phyloP scores from a whole-genome alignment of 2,113 vertebrate genomes.

The Ochotona princeps region DNA sequence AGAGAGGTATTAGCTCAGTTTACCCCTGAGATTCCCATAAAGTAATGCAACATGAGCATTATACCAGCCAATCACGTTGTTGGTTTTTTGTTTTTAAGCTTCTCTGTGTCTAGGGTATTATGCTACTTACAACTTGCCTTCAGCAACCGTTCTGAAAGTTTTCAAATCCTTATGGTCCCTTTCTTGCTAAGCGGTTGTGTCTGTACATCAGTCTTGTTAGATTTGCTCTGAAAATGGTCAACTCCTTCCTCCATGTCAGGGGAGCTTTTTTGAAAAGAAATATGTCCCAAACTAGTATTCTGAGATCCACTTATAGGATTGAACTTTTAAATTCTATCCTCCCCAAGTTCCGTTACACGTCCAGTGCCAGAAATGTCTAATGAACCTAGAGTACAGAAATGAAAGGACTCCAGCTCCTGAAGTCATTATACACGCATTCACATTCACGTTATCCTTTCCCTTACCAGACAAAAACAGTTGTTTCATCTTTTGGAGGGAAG shows the following conservation, averaged over 20 bases:
- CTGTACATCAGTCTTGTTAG: constrained; percentile 27
- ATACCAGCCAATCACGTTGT: neutral
- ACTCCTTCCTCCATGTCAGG: neutral
- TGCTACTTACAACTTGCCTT: constrained; percentile 5
- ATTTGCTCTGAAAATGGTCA: constrained; percentile 20
- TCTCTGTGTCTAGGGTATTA: neutral
- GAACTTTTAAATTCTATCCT: constrained; percentile 25
- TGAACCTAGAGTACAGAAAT: neutral
- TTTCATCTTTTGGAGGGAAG: neutral
- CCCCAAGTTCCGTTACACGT: neutral
- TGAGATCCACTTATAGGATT: neutral
- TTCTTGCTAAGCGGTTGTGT: constrained; percentile 12
- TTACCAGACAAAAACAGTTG: neutral
- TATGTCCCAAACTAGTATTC: neutral
- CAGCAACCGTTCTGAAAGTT: neutral
- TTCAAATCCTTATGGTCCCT: neutral
- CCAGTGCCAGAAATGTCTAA: neutral
- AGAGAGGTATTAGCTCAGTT: neutral
- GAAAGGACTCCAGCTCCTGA: neutral
- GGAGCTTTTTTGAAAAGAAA: constrained; percentile 5
- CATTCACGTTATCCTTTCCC: neutral
- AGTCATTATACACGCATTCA: neutral
- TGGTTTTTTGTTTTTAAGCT: neutral
- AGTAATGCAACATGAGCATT: neutral
- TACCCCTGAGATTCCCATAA: neutral